Evolutionary conservation across 2,888 invertebrate genomes (phyloP), one percentile per base, ranked within the genome.

Genomic region (Tuta absoluta): DNA sequence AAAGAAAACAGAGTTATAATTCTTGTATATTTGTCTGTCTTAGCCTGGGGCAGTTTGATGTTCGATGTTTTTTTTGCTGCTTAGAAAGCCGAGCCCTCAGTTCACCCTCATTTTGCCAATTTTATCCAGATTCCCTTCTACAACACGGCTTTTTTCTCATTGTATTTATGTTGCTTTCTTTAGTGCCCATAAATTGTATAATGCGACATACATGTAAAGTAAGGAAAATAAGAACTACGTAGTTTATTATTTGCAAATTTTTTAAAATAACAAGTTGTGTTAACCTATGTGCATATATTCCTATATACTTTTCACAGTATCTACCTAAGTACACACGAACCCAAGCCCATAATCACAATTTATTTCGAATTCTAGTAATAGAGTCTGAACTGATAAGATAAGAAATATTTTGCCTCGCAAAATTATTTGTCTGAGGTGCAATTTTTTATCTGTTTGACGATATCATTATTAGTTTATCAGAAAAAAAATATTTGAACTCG

Each of bases 1-100:
- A 70, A 69, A 71, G 41, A 70, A 69, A 71, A 69, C 67, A 70
- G 69, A 68, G 66, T 68, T 68, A 67, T 71, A 71, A 71, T 63
- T 69, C 69, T 67, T 67, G 57, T 58, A 21, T 58, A 24, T 56
- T 63, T 61, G 62, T 61, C 62, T 23, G 10, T 61, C 62, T 33
- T 33, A 33, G 33, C 17, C 23, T 56, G 17, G 49, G 59, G 59
- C 48, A 38, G 33, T 60, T 51, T 4, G 14, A 17, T 58, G 56
- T 58, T 24, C 33, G 4, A 33, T 33, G 33, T 33, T 51, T 51
- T 53, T 51, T 28, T 33, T 28, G 8, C 10, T 28, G 11, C 51
- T 12, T 4, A 17, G 17, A 17, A 19, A 17, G 24, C 56, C 33
- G n/a, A 33, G 12, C 28, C 28, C 24, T 17, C 33, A 56, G n/a